These are phyloP conservation scores for Podabrus alpinus DNA, from an alignment of 2,888 invertebrate genomes.

Conservation along the genomic window DNA sequence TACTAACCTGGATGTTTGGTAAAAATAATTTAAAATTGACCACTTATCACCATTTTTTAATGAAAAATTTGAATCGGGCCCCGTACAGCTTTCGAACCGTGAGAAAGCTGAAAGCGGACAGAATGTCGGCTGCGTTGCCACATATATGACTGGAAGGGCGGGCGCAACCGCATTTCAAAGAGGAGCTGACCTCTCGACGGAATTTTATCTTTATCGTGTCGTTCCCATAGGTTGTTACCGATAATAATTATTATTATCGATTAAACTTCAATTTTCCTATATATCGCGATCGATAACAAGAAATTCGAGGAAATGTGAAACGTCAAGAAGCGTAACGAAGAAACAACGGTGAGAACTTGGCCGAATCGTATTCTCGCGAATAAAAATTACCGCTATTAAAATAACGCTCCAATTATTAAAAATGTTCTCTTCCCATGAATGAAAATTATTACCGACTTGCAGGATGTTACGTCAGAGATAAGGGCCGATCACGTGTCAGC, in stretches of 20 bases:
- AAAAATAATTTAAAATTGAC: neutral
- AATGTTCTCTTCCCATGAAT: slow-evolving; percentile 23
- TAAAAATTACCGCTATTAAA: neutral
- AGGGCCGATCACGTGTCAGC: slow-evolving; percentile 20
- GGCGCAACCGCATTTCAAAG: slow-evolving; percentile 28
- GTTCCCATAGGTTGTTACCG: neutral
- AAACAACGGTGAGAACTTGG: neutral
- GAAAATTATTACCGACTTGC: slow-evolving; percentile 17
- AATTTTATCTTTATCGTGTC: slow-evolving; percentile 18
- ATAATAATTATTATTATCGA: neutral
- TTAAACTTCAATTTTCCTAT: neutral
- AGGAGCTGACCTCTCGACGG: slow-evolving; percentile 23
- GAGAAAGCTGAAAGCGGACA: slow-evolving; percentile 23
- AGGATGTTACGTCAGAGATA: slow-evolving; percentile 19
- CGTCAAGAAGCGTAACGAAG: neutral
- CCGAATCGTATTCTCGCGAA: neutral
- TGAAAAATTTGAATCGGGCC: slow-evolving; percentile 6
- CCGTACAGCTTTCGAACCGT: slow-evolving; percentile 17
- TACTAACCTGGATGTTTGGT: slow-evolving; percentile 19
- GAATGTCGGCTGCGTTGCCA: slow-evolving; percentile 23
- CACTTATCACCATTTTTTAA: slow-evolving; percentile 21
- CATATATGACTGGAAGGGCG: slow-evolving; percentile 12
- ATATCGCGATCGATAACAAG: neutral
- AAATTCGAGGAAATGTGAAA: neutral
- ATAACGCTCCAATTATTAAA: neutral